phyloP scores from a whole-genome alignment of 2,888 invertebrate species.

The Amaurobius ferox region DNA sequence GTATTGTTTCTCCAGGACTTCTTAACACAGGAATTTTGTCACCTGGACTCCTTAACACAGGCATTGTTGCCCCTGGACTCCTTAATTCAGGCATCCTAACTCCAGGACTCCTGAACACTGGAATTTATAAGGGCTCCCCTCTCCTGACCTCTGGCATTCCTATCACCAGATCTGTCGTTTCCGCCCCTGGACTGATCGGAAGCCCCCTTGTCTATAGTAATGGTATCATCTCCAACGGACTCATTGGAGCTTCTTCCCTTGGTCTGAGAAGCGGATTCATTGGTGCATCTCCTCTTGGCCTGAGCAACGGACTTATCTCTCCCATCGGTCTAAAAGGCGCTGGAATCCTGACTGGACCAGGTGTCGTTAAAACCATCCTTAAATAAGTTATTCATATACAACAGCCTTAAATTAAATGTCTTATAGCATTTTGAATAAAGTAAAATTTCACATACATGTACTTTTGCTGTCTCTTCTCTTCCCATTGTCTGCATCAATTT shows the following conservation, averaged over 20 bases:
- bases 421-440: no score
- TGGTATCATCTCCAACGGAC: no score
- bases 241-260: no score
- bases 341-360: slow-evolving; percentile 30
- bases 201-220: not conserved
- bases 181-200: slow-evolving; percentile 8
- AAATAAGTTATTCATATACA: not conserved
- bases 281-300: slow-evolving; percentile 10
- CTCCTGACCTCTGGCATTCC: slow-evolving; percentile 28
- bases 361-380: slow-evolving; percentile 20
- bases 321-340: slow-evolving; percentile 24
- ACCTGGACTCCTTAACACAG: slow-evolving; percentile 10
- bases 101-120: not conserved
- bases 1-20: slow-evolving; percentile 20
- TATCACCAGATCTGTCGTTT: slow-evolving; percentile 21
- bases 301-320: slow-evolving; percentile 11
- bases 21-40: not conserved
- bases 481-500: no score
- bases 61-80: not conserved
- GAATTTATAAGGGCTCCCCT: not conserved
- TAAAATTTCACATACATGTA: no score
- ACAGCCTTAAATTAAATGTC: no score
- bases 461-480: no score
- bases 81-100: not conserved
- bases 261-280: no score